These are phyloP conservation scores for Huso huso DNA, from an alignment of 2,797 vertebrate species.

Conservation along the genomic window DNA sequence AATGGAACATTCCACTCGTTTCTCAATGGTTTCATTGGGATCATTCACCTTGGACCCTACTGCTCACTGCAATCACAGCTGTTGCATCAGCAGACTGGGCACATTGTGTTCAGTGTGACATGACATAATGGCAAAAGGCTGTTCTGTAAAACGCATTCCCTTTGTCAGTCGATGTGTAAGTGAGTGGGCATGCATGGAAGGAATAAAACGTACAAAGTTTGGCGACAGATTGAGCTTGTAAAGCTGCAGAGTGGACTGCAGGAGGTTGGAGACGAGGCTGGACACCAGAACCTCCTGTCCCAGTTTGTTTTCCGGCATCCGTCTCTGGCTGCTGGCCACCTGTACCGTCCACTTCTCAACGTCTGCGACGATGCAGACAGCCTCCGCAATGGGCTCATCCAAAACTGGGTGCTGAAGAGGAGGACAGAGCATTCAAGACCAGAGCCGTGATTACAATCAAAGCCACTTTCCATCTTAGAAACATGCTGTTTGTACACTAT, in stretches of 20 bases:
- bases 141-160: not conserved
- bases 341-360: conserved; percentile 95
- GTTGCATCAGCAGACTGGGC: too few relatives aligned
- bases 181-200: not conserved
- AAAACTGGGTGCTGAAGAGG: conserved; percentile 81
- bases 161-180: too few relatives aligned
- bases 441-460: not conserved
- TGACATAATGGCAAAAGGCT: not conserved
- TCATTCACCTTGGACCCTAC: too few relatives aligned
- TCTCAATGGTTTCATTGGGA: too few relatives aligned
- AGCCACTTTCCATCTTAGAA: not conserved
- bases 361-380: conserved; percentile 96
- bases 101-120: not conserved
- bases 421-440: conserved; percentile 1
- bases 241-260: conserved; percentile 95
- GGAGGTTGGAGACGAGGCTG: conserved; percentile 81
- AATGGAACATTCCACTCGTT: too few relatives aligned
- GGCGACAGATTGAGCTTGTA: conserved; percentile 94
- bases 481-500: too few relatives aligned
- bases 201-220: conserved; percentile 80
- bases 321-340: conserved; percentile 91
- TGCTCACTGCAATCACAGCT: too few relatives aligned
- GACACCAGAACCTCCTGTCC: conserved; percentile 96
- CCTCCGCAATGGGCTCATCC: conserved; percentile 96
- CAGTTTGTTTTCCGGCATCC: conserved; percentile 81